These are phyloP conservation scores for Beris chalybata DNA, from an alignment of 2,888 invertebrate species.

Conservation along the genomic window DNA sequence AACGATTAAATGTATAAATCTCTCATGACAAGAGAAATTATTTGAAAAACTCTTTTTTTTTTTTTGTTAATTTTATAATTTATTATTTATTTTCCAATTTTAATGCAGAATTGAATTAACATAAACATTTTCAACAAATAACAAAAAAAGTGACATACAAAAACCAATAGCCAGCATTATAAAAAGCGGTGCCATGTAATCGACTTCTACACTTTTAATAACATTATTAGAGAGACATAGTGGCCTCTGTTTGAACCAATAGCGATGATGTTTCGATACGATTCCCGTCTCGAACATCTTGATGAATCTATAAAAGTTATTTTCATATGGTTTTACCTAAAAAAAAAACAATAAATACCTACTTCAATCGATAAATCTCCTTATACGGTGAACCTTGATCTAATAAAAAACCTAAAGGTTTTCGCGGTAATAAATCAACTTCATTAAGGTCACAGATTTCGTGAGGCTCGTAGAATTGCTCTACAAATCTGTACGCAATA, in stretches of 20 bases:
- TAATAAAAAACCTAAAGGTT: slow-evolving; percentile 42
- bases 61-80: no score
- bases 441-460: slow-evolving; percentile 55
- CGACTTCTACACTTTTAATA: slow-evolving; percentile 50
- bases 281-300: slow-evolving; percentile 50
- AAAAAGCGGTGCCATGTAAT: slow-evolving; percentile 52
- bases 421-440: slow-evolving; percentile 47
- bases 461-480: slow-evolving; percentile 47
- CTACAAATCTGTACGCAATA: slow-evolving; percentile 45
- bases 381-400: slow-evolving; percentile 49
- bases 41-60: no score
- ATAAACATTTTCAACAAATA: slow-evolving; percentile 1
- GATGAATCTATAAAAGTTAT: slow-evolving; percentile 41
- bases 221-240: slow-evolving; percentile 47
- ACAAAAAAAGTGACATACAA: neutral
- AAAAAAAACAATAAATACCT: neutral
- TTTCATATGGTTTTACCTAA: neutral
- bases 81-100: no score
- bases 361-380: slow-evolving; percentile 47
- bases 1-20: no score
- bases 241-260: slow-evolving; percentile 48
- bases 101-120: no score
- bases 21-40: no score
- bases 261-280: slow-evolving; percentile 45
- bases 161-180: slow-evolving; percentile 41